phyloP scores from a whole-genome alignment of 2,888 invertebrate species.

The Pedicia rivosa region DNA sequence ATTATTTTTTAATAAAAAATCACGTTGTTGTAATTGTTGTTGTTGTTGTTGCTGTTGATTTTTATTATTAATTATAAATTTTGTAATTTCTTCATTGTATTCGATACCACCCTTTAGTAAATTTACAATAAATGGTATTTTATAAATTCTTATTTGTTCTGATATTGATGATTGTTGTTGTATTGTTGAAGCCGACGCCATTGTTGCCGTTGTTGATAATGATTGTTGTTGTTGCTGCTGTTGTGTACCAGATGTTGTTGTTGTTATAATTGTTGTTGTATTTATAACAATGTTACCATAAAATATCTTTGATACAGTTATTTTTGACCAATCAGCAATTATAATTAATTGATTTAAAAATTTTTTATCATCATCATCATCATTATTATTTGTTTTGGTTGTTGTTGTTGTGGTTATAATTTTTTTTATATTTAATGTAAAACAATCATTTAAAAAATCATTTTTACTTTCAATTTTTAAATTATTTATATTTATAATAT shows the following conservation, averaged over 20 bases:
- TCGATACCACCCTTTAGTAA: constrained; percentile 33
- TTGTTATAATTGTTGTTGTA: constrained; percentile 21
- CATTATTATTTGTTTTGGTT: too few species aligned
- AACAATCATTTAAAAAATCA: too few species aligned
- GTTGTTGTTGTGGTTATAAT: too few species aligned
- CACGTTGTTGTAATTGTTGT: too few species aligned
- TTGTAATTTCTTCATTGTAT: constrained; percentile 30
- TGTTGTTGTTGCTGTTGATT: constrained; percentile 28
- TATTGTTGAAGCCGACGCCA: too few species aligned
- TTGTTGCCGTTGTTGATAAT: neutral
- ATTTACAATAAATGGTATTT: constrained; percentile 39
- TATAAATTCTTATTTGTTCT: constrained; percentile 13
- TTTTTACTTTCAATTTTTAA: constrained; percentile 9
- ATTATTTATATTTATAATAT: constrained; percentile 8
- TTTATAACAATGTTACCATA: constrained; percentile 9
- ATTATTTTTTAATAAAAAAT: constrained; percentile 50
- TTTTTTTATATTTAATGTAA: too few species aligned
- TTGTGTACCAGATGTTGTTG: constrained; percentile 8
- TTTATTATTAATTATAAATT: constrained; percentile 15
- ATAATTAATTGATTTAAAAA: too few species aligned
- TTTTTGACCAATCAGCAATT: constrained; percentile 10
- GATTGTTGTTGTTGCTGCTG: neutral
- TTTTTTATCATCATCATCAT: too few species aligned
- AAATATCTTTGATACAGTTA: constrained; percentile 5
- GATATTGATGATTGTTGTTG: too few species aligned